A percentile compares a stretch with the other conserved stretches of the same genome.
These are phyloP conservation scores for Leucophora obtusa DNA, from an alignment of 2,888 invertebrate genomes.

Conservation along the genomic window DNA sequence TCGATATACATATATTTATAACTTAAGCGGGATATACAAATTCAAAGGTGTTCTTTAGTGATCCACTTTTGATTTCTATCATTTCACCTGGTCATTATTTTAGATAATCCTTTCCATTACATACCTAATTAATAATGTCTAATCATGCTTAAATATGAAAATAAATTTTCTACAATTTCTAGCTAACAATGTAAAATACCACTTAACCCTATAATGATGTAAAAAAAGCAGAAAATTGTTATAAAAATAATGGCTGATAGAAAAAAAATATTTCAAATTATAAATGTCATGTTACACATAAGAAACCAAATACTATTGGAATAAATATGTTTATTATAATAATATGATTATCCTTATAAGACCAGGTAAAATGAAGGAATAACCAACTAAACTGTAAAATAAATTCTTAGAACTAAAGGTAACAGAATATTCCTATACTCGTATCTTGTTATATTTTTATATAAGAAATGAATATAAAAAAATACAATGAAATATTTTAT, in stretches of 20 bases:
- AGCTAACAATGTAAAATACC: background rate
- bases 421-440: background rate
- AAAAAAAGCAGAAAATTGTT: constrained; percentile 8
- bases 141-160: constrained; percentile 23
- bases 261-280: background rate
- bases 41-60: too few relatives aligned
- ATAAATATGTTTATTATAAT: background rate
- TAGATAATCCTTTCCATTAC: constrained; percentile 1
- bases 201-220: constrained; percentile 13
- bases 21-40: too few relatives aligned
- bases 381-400: constrained; percentile 14
- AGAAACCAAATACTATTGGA: constrained; percentile 29
- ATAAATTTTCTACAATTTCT: constrained; percentile 6
- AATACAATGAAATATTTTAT: background rate
- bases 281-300: constrained; percentile 39
- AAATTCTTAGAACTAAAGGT: constrained; percentile 11
- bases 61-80: constrained; percentile 25
- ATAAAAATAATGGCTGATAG: constrained; percentile 4
- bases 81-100: constrained; percentile 19
- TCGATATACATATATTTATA: too few relatives aligned
- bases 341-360: constrained; percentile 37
- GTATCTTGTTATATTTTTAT: background rate
- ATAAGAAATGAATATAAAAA: background rate
- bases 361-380: background rate
- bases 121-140: constrained; percentile 31